A percentile compares a stretch with the other conserved stretches of the same genome.
Evolutionary conservation across 2,797 vertebrate species (phyloP).

Genomic region (Florisuga fusca): DNA sequence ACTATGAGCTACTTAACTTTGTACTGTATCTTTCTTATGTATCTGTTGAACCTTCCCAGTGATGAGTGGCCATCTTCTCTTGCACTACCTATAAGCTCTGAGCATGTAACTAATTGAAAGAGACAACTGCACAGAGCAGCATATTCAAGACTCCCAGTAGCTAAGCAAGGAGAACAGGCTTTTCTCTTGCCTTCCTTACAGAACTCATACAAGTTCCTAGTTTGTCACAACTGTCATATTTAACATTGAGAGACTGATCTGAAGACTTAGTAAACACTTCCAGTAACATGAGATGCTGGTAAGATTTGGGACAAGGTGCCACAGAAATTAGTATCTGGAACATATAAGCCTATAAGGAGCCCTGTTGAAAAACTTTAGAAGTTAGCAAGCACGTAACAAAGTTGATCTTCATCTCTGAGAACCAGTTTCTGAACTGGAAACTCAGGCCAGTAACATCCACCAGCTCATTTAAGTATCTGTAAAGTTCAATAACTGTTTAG

Average conservation of each 20-base stretch:
- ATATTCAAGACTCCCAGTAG: neutral
- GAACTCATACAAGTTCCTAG: neutral
- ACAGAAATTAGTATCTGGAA: neutral
- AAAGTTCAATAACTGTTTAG: neutral
- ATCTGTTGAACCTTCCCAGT: neutral
- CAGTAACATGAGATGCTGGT: neutral
- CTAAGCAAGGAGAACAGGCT: neutral
- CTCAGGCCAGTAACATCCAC: neutral
- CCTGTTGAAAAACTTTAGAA: neutral
- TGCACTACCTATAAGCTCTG: neutral
- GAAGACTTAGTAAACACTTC: neutral
- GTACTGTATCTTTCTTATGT: too few species aligned
- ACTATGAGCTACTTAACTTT: neutral
- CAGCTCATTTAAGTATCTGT: neutral
- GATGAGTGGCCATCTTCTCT: neutral
- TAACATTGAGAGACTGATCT: neutral
- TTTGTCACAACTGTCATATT: neutral
- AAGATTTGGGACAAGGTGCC: neutral
- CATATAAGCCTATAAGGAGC: neutral
- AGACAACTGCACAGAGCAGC: neutral
- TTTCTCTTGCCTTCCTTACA: neutral
- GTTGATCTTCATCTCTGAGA: neutral
- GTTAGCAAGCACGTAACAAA: neutral
- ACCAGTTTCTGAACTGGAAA: neutral
- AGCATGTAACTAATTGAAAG: neutral